Conservation (phyloP, 2,888 invertebrate genomes). For the Stomorhina lunata region DNA sequence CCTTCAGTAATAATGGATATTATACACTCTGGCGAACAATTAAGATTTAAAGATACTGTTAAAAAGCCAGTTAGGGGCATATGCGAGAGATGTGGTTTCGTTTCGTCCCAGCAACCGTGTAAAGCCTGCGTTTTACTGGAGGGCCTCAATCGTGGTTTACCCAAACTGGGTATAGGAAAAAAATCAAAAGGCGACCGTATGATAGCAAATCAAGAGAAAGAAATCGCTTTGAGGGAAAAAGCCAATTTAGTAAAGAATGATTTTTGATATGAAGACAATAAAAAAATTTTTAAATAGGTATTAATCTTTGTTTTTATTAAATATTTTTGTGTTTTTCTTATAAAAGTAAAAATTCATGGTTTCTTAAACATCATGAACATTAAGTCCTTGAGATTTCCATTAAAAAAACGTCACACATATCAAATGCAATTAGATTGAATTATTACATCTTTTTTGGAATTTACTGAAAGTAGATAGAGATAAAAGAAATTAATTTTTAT, state of each 20-base stretch:
- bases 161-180: conserved; percentile 94
- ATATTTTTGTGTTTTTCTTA: background rate
- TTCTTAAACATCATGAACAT: no score
- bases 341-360: no score
- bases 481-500: background rate
- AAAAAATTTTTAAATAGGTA: background rate
- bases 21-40: conserved; percentile 93
- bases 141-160: conserved; percentile 95
- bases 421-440: no score
- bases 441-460: no score
- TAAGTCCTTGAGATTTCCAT: no score
- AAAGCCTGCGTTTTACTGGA: conserved; percentile 98
- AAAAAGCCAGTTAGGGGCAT: conserved; percentile 89
- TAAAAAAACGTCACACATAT: no score
- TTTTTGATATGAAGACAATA: conserved; percentile 71
- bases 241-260: conserved; percentile 80
- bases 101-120: conserved; percentile 95
- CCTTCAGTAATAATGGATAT: conserved; percentile 96
- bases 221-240: conserved; percentile 75
- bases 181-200: conserved; percentile 88
- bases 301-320: conserved; percentile 12
- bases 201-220: conserved; percentile 82
- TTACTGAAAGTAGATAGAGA: background rate
- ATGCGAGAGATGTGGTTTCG: conserved; percentile 93
- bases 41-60: conserved; percentile 90